Percentiles rank a stretch among this genome's conserved stretches.
Conservation (phyloP, 2,797 vertebrate genomes). For the Chiloscyllium punctatum region DNA sequence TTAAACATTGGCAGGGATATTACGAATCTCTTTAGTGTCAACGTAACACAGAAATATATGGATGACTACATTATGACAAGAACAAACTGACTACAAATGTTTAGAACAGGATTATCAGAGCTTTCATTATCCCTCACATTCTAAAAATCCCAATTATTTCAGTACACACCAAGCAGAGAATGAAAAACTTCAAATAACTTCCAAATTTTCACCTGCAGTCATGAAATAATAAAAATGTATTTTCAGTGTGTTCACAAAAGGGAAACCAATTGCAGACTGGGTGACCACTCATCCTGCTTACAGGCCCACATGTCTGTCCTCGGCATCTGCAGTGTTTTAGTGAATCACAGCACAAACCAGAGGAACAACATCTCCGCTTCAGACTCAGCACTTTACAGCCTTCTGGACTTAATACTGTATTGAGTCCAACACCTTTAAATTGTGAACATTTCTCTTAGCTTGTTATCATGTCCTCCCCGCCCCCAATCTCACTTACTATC, state of each 20-base stretch:
- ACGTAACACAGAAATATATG: background rate
- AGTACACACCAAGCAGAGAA: background rate
- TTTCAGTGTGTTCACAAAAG: background rate
- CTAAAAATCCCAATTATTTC: background rate
- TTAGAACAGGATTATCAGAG: background rate
- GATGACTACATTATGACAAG: background rate
- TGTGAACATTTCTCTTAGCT: too few species aligned
- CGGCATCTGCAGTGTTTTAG: too few species aligned
- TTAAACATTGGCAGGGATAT: background rate
- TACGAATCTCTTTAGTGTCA: background rate
- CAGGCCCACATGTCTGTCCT: too few species aligned
- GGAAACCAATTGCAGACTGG: too few species aligned
- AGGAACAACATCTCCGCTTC: too few species aligned
- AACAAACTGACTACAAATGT: background rate
- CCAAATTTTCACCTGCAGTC: background rate
- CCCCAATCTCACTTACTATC: too few species aligned
- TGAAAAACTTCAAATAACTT: background rate
- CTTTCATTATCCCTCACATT: background rate
- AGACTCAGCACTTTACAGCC: too few species aligned
- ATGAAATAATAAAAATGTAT: slow-evolving; percentile 12
- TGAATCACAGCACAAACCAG: too few species aligned
- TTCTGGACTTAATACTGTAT: too few species aligned
- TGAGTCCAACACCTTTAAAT: too few species aligned
- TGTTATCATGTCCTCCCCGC: too few species aligned
- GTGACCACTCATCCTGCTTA: too few species aligned